These are phyloP conservation scores for Sebastes diaconus DNA, from an alignment of 2,797 vertebrate species.

Conservation along the genomic window DNA sequence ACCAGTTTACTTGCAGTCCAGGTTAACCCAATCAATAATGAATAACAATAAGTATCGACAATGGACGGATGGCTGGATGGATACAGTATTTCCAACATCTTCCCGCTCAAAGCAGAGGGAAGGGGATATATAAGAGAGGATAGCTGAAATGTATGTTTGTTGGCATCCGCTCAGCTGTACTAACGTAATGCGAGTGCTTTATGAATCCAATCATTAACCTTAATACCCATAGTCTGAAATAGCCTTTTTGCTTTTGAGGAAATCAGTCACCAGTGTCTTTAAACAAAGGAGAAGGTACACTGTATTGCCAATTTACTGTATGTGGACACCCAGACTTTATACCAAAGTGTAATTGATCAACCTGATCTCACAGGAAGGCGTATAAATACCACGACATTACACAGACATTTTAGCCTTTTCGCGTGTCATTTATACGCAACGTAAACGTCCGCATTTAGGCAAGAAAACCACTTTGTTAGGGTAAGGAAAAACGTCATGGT, in stretches of 20 bases:
- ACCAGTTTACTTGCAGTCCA: no score
- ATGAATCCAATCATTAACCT: conserved; percentile 6
- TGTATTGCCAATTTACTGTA: accelerated
- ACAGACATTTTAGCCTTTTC: no score
- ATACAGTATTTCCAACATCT: neutral
- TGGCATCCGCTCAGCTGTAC: neutral
- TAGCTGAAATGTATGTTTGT: neutral
- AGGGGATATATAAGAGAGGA: neutral
- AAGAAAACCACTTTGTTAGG: no score
- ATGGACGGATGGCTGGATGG: neutral
- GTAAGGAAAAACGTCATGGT: no score
- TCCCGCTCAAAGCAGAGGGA: neutral
- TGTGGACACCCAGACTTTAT: neutral
- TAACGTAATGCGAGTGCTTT: neutral
- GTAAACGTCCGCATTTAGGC: no score
- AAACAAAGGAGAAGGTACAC: neutral
- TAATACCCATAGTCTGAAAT: neutral
- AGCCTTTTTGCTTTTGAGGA: neutral
- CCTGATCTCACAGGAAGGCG: no score
- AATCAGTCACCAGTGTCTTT: neutral
- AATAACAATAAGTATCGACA: neutral
- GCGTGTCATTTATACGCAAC: no score
- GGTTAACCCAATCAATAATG: no score
- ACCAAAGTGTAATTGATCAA: neutral
- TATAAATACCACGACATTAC: no score